Percentiles rank a stretch among this genome's conserved stretches.
Conservation (phyloP, 2,888 invertebrate genomes). For the Protophormia terraenovae region DNA sequence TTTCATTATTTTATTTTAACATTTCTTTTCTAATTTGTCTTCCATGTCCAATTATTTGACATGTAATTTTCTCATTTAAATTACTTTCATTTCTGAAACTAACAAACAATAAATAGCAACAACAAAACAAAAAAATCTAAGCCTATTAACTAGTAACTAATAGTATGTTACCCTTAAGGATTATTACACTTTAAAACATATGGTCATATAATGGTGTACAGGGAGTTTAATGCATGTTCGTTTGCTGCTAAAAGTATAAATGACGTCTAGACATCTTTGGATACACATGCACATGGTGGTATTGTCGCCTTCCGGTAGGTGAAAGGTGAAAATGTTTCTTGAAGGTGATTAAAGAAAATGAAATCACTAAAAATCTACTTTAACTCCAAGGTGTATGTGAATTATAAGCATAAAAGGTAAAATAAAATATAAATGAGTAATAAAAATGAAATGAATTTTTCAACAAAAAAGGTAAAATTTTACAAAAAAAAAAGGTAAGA, state of each 20-base stretch:
- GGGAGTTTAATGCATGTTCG: not conserved
- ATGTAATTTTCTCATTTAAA: slow-evolving; percentile 35
- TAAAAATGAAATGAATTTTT: not conserved
- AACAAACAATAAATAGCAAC: not conserved
- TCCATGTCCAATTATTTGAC: not conserved
- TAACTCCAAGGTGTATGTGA: not conserved
- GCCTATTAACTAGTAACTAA: slow-evolving; percentile 59
- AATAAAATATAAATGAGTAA: not conserved
- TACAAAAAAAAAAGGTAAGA: not conserved
- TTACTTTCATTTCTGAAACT: not conserved
- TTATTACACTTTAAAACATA: slow-evolving; percentile 56
- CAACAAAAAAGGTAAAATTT: not conserved
- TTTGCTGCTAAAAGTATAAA: slow-evolving; percentile 59
- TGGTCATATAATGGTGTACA: not conserved
- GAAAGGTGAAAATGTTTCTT: slow-evolving; percentile 51
- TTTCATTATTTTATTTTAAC: too few species aligned
- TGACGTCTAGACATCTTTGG: slow-evolving; percentile 69
- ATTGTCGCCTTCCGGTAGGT: slow-evolving; percentile 63
- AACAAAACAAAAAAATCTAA: slow-evolving; percentile 11
- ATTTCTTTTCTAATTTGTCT: too few species aligned
- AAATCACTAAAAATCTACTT: slow-evolving; percentile 6
- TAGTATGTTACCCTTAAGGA: slow-evolving; percentile 60
- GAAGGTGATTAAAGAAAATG: slow-evolving; percentile 51
- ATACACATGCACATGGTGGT: slow-evolving; percentile 45
- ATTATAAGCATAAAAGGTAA: not conserved